Evolutionary conservation across 2,797 vertebrate species (phyloP).

Genomic region (Phoeniculus purpureus): DNA sequence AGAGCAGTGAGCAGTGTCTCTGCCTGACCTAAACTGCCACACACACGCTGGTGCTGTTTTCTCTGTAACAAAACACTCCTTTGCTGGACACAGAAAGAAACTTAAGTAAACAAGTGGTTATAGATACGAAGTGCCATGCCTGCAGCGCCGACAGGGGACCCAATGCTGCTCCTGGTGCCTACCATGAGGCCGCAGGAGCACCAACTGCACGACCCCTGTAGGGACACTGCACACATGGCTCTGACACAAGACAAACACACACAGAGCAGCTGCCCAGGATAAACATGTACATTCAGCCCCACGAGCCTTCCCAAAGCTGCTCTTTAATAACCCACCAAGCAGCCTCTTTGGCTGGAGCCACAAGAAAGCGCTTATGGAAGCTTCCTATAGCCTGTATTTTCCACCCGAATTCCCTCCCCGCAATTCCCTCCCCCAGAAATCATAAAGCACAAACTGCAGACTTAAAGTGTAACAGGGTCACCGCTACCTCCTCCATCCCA

Average conservation of each 20-base stretch:
- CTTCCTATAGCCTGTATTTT: background rate
- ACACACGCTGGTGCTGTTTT: background rate
- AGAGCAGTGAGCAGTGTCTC: background rate
- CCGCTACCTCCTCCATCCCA: background rate
- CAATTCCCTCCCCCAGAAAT: background rate
- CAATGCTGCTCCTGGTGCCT: background rate
- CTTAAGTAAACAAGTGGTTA: background rate
- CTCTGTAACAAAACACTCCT: background rate
- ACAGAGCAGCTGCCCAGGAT: constrained; percentile 50
- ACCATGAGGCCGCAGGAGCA: background rate
- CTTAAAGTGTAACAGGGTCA: background rate
- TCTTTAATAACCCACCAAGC: background rate
- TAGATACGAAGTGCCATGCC: background rate
- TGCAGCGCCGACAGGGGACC: background rate
- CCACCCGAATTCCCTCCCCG: background rate
- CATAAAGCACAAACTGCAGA: constrained; percentile 41
- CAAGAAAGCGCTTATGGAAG: background rate
- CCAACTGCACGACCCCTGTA: background rate
- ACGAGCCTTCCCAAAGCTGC: background rate
- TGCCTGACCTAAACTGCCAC: background rate
- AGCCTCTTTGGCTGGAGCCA: background rate
- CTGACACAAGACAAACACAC: background rate
- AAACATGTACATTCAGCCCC: background rate
- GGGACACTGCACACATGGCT: background rate
- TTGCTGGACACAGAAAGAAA: background rate